phyloP scores from a whole-genome alignment of 1,140 invertebrate genomes.

The Neoseiulus cucumeris region DNA sequence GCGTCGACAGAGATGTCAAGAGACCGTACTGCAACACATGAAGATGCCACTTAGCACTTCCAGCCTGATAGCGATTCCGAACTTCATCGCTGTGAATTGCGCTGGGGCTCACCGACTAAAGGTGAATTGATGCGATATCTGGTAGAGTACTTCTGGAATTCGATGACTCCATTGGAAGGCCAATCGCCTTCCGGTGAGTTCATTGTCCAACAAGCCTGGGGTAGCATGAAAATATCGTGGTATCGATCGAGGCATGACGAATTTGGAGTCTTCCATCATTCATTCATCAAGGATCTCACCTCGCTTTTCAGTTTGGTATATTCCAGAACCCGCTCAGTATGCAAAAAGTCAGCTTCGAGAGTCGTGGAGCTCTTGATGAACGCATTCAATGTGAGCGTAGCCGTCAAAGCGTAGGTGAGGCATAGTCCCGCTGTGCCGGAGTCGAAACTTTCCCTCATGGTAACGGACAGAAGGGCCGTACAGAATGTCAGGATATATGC shows the following conservation, averaged over 20 bases:
- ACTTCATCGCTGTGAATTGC: too few relatives aligned
- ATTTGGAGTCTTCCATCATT: conserved; percentile 19
- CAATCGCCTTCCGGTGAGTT: conserved; percentile 27
- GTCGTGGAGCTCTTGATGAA: background rate
- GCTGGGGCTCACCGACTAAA: background rate
- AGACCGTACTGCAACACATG: too few relatives aligned
- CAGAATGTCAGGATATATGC: conserved; percentile 48
- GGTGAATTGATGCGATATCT: conserved; percentile 36
- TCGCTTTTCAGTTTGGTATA: conserved; percentile 6
- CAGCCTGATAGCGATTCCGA: too few relatives aligned
- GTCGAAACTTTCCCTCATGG: conserved; percentile 27
- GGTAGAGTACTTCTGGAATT: conserved; percentile 44
- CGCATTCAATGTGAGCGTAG: background rate
- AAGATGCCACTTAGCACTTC: too few relatives aligned
- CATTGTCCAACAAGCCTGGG: background rate
- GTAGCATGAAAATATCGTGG: too few relatives aligned
- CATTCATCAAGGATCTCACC: background rate
- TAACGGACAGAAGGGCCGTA: conserved; percentile 31
- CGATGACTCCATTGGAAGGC: conserved; percentile 45
- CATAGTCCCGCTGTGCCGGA: conserved; percentile 32
- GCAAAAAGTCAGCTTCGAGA: background rate
- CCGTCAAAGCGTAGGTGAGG: background rate
- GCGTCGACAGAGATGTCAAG: conserved; percentile 25
- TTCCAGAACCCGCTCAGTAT: background rate
- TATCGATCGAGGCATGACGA: conserved; percentile 22